Percentiles rank a stretch among this genome's conserved stretches.
phyloP scores from a whole-genome alignment of 1,140 invertebrate genomes.

The Gryon sp. region DNA sequence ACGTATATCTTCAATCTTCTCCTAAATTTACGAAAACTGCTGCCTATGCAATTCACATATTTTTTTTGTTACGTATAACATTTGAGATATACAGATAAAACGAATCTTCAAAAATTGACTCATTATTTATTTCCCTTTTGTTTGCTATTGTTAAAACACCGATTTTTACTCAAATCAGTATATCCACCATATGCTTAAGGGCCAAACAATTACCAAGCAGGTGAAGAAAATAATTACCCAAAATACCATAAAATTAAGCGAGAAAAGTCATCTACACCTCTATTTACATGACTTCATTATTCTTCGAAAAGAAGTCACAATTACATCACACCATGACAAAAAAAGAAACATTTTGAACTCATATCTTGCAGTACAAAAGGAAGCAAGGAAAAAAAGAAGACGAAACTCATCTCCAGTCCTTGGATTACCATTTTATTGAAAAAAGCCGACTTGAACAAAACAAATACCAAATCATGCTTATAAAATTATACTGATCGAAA shows the following conservation, averaged over 20 bases:
- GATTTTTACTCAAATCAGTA: constrained; percentile 13
- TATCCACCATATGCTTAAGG: constrained; percentile 2
- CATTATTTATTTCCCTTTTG: not conserved
- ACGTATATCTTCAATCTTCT: too few species aligned
- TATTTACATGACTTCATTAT: constrained; percentile 41
- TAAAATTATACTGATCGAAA: constrained; percentile 7
- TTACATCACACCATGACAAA: constrained; percentile 17
- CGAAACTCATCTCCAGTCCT: constrained; percentile 33
- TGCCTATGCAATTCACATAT: too few species aligned
- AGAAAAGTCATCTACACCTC: constrained; percentile 24
- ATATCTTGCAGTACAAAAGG: constrained; percentile 1
- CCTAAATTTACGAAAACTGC: too few species aligned
- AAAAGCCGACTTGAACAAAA: constrained; percentile 19
- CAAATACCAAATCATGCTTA: constrained; percentile 33
- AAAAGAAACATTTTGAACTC: not conserved
- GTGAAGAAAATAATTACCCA: constrained; percentile 40
- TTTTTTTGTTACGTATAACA: not conserved
- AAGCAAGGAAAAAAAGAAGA: constrained; percentile 11
- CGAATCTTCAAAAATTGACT: constrained; percentile 8
- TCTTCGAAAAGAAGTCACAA: constrained; percentile 14
- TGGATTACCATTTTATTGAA: constrained; percentile 29
- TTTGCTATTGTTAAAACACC: not conserved
- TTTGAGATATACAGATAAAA: not conserved
- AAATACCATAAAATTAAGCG: constrained; percentile 39
- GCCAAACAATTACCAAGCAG: constrained; percentile 25